These are phyloP conservation scores for Carassius auratus DNA, from an alignment of 2,113 vertebrate genomes.

Conservation along the genomic window DNA sequence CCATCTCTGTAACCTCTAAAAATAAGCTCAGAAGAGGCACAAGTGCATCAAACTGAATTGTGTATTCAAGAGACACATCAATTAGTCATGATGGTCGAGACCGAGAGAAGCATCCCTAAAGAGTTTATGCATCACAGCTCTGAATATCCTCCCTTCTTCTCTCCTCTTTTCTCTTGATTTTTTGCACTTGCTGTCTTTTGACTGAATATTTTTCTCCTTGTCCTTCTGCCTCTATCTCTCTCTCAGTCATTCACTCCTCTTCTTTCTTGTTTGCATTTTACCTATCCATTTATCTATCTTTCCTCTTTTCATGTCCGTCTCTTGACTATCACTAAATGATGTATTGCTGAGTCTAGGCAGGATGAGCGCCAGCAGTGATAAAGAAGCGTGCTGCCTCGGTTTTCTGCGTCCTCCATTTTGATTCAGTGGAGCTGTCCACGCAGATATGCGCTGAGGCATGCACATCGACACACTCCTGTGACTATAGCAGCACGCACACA, in stretches of 20 bases:
- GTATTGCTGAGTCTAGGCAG: conserved; percentile 75
- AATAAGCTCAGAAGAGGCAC: conserved; percentile 31
- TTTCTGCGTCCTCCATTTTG: conserved; percentile 80
- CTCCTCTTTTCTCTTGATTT: not conserved
- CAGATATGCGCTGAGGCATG: conserved; percentile 52
- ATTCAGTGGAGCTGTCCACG: conserved; percentile 78
- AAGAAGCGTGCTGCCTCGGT: conserved; percentile 63
- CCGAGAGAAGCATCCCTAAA: conserved; percentile 31
- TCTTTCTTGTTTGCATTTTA: conserved; percentile 41
- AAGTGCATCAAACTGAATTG: conserved; percentile 48
- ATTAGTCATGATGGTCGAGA: conserved; percentile 54
- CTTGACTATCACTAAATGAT: conserved; percentile 66
- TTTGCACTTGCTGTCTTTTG: conserved; percentile 35
- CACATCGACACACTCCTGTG: conserved; percentile 53
- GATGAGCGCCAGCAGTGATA: conserved; percentile 52
- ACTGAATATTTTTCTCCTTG: conserved; percentile 15
- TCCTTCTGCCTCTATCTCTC: not conserved
- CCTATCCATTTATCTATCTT: conserved; percentile 35
- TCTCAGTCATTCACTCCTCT: not conserved
- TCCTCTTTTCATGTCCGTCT: conserved; percentile 42
- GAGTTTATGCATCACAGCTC: conserved; percentile 12
- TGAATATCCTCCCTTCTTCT: not conserved
- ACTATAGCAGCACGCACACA: conserved; percentile 36
- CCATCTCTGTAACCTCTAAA: conserved; percentile 41
- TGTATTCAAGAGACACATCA: conserved; percentile 46